Evolutionary conservation across 1,140 invertebrate species (phyloP).

Genomic region (Aphis gossypii): DNA sequence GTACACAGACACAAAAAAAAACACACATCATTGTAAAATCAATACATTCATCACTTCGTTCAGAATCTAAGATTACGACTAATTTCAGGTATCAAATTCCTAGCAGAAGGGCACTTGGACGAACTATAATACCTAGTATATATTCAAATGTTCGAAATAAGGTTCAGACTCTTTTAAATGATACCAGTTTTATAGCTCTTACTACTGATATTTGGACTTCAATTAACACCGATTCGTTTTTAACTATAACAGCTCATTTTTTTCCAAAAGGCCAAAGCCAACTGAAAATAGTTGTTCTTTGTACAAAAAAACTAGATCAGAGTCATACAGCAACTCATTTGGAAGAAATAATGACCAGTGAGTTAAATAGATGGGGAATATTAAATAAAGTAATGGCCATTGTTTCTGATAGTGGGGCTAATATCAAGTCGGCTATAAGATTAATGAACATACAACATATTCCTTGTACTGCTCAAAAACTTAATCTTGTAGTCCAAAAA

Average conservation of each 20-base stretch:
- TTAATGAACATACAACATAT: slow-evolving; percentile 14
- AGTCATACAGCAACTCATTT: not conserved
- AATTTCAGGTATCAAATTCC: slow-evolving; percentile 31
- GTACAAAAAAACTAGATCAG: not conserved
- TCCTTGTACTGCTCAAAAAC: slow-evolving; percentile 5
- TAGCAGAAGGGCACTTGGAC: not conserved
- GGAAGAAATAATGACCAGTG: not conserved
- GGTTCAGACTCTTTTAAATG: not conserved
- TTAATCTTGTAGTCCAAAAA: not conserved
- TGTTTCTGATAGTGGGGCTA: not conserved
- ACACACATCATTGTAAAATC: too few relatives aligned
- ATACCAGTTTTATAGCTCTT: not conserved
- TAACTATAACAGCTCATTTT: slow-evolving; percentile 8
- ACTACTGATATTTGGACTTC: slow-evolving; percentile 33
- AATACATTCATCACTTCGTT: too few relatives aligned
- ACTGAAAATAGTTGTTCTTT: slow-evolving; percentile 3
- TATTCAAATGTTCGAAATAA: not conserved
- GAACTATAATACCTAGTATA: slow-evolving; percentile 13
- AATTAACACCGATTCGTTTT: not conserved
- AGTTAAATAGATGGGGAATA: slow-evolving; percentile 20
- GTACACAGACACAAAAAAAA: too few relatives aligned
- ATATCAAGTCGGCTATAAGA: not conserved
- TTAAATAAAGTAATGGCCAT: not conserved
- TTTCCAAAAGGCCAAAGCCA: not conserved
- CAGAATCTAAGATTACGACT: not conserved